Evolutionary conservation across 2,113 vertebrate species (phyloP).

Genomic region (Urocynchramus pylzowi): DNA sequence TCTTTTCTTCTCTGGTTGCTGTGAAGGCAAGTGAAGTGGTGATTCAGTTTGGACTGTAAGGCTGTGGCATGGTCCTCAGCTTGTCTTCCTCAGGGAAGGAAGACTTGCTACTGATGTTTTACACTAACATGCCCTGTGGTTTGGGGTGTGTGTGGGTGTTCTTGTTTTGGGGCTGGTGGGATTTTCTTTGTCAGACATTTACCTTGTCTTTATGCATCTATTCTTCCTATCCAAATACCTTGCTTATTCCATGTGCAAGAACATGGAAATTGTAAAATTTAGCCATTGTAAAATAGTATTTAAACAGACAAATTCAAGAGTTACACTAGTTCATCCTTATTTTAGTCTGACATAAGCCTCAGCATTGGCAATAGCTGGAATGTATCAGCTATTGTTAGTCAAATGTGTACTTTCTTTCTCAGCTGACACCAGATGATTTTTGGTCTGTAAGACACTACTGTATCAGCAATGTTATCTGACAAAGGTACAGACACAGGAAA

Average conservation of each 20-base stretch:
- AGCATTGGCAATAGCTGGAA: background rate
- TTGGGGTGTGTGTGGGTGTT: rapidly evolving
- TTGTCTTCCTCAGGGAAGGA: background rate
- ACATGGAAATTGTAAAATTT: background rate
- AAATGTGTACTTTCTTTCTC: background rate
- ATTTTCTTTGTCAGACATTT: background rate
- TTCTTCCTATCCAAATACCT: background rate
- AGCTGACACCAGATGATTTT: background rate
- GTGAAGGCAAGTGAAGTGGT: background rate
- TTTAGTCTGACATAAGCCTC: background rate
- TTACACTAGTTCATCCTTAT: background rate
- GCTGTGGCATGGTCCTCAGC: background rate
- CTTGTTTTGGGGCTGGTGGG: background rate
- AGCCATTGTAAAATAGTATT: background rate
- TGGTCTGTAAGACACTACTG: background rate
- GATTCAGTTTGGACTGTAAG: background rate
- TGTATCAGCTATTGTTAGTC: background rate
- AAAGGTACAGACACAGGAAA: background rate
- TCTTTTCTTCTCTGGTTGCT: background rate
- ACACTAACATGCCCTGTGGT: background rate
- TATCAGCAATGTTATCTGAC: background rate
- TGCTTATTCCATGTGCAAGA: background rate
- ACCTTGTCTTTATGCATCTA: background rate
- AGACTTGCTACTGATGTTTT: background rate
- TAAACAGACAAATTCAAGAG: background rate